phyloP scores from a whole-genome alignment of 2,113 vertebrate genomes.

The Formicarius rufipectus region DNA sequence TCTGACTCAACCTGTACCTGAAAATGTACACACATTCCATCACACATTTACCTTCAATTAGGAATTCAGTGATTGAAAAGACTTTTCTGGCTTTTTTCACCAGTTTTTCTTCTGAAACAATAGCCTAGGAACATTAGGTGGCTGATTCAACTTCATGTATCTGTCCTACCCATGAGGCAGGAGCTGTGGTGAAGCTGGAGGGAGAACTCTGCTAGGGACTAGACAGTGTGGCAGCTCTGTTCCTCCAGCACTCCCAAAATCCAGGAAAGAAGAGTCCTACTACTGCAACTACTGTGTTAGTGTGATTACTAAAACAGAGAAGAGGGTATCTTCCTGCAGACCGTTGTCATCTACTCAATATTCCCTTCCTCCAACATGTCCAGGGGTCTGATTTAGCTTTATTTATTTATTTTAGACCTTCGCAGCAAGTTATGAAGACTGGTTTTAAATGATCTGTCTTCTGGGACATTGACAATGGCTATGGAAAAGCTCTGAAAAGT shows the following conservation, averaged over 20 bases:
- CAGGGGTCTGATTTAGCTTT: background rate
- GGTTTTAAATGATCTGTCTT: background rate
- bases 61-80: background rate
- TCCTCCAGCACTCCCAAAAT: background rate
- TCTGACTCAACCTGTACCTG: background rate
- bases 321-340: background rate
- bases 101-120: background rate
- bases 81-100: background rate
- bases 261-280: background rate
- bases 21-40: conserved; percentile 11
- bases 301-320: background rate
- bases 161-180: background rate
- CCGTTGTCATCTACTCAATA: background rate
- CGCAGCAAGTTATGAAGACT: background rate
- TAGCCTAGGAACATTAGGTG: background rate
- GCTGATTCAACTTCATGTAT: background rate
- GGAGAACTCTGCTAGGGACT: background rate
- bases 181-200: background rate
- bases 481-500: background rate
- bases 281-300: background rate
- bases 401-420: background rate
- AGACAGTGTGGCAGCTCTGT: background rate
- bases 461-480: background rate
- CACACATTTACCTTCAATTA: background rate
- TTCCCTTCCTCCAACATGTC: background rate